phyloP scores from a whole-genome alignment of 2,113 vertebrate species.

The Acanthochromis polyacanthus region DNA sequence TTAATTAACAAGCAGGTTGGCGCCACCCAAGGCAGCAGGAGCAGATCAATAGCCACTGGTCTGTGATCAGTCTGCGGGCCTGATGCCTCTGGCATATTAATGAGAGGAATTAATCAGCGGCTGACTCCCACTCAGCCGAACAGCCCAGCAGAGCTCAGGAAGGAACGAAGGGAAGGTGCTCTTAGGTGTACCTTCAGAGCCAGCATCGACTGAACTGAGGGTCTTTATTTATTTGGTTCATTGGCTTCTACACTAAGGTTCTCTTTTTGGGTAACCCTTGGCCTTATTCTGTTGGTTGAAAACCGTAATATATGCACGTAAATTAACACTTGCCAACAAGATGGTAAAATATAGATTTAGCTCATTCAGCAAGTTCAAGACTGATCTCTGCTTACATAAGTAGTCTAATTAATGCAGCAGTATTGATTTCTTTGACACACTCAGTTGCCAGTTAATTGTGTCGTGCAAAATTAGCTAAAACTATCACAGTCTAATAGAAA shows the following conservation, averaged over 20 bases:
- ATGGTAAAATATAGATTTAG: neutral
- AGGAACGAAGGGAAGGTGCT: neutral
- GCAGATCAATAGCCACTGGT: conserved; percentile 74
- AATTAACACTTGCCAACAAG: neutral
- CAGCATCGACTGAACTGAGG: too few species aligned
- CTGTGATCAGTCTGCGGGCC: conserved; percentile 71
- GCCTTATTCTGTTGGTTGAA: neutral
- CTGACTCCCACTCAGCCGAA: conserved; percentile 45
- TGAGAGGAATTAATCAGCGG: conserved; percentile 67
- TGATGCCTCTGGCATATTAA: conserved; percentile 57
- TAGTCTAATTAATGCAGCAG: neutral
- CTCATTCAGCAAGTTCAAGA: conserved; percentile 4
- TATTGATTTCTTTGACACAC: conserved; percentile 9
- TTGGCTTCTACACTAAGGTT: neutral
- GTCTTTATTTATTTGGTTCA: neutral
- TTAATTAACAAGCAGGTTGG: conserved; percentile 71
- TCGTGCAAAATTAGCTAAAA: neutral
- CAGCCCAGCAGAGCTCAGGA: conserved; percentile 3
- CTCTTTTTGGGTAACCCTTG: neutral
- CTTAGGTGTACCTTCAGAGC: neutral
- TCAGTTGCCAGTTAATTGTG: neutral
- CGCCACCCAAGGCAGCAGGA: conserved; percentile 51
- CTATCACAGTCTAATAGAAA: neutral
- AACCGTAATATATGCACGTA: conserved; percentile 1
- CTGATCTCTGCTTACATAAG: neutral